Base-by-base conservation (phyloP, 2,113 vertebrate genomes). In the Hiodon tergisus region DNA sequence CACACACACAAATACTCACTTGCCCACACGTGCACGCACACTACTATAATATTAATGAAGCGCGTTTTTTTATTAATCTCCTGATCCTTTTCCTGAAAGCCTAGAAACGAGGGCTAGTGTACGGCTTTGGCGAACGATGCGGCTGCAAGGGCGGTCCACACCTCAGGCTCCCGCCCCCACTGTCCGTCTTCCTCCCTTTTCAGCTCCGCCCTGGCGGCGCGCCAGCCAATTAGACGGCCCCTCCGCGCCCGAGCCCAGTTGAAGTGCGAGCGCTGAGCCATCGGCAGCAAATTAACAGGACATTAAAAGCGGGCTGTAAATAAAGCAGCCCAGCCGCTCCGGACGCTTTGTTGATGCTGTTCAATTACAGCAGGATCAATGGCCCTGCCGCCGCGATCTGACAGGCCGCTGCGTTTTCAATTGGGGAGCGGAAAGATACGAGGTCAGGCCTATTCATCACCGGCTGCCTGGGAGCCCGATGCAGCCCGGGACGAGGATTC, bases 361-460 rank as follows among this genome's bases (percentile, higher is more conserved):
- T 78, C 73, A 73, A 78, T 76, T 78, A 78, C 63, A 54, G 74
- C 60, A 55, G 79, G 73, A 81, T 81, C 76, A 53, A 81, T 81
- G 74, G 74, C 53, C 77, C 47, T 17, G 54, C 61, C 67, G 13
- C 61, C 50, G 52, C 6, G 67, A 69, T 62, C 61, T 78, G 77
- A 81, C 76, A 78, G 79, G 70, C 60, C 71, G 46, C 31, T 59
- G 60, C 70, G 57, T 75, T 74, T 81, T 69, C 77, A 78, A 76
- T 78, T 54, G 74, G 74, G 48, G 73, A 81, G 71, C 52, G 61
- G 77, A 78, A 73, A 78, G 60, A 70, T 76, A 68, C 66, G 59
- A 66, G 77, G 72, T 73, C 71, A 75, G 67, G 74, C 16, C 70
- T 70, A 78, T 81, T 81, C 74, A 78, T 81, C 77, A 78, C 75